These are phyloP conservation scores for Hydrozoanthus tunicans DNA, from an alignment of 64 coral and sea anemone species.

Conservation along the genomic window DNA sequence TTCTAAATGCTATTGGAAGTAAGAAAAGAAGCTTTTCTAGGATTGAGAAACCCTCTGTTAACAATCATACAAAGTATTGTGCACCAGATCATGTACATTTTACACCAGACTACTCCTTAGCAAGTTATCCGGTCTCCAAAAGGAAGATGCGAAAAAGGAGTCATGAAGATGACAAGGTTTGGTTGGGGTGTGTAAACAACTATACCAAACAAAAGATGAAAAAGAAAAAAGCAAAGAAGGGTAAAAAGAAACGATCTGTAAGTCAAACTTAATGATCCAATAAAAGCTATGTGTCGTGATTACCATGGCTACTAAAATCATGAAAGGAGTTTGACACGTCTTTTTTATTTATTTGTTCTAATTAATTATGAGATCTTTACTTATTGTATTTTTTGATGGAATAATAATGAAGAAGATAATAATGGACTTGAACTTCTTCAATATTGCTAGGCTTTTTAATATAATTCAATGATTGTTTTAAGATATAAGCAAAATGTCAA, in stretches of 20 bases:
- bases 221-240: neutral
- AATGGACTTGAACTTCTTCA: no score
- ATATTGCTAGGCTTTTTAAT: no score
- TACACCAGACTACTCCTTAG: constrained; percentile 28
- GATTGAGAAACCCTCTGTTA: neutral
- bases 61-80: neutral
- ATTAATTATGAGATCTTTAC: no score
- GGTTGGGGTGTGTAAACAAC: neutral
- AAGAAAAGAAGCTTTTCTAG: neutral
- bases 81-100: constrained; percentile 18
- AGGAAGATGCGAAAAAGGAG: neutral
- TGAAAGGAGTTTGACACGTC: no score
- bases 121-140: neutral
- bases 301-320: no score
- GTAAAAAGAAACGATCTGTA: neutral
- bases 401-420: no score
- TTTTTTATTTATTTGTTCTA: no score
- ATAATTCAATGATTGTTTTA: no score
- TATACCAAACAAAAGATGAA: neutral
- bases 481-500: no score
- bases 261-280: neutral
- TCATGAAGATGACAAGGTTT: constrained; percentile 10
- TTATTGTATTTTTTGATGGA: no score
- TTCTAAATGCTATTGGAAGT: neutral
- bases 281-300: neutral